These are phyloP conservation scores for Petroica traversi DNA, from an alignment of 2,113 vertebrate species.

Conservation along the genomic window DNA sequence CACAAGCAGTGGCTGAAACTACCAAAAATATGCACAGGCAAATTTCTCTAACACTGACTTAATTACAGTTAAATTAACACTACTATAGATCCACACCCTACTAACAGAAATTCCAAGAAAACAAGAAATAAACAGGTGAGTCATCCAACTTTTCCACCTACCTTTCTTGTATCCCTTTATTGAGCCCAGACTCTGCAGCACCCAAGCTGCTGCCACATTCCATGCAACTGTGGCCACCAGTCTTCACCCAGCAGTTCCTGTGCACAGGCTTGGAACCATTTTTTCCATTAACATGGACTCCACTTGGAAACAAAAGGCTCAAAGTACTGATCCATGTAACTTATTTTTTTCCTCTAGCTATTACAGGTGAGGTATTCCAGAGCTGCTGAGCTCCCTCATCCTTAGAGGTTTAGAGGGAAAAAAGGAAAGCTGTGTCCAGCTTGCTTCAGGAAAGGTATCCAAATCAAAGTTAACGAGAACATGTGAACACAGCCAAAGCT, in stretches of 20 bases:
- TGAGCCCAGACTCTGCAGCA: not conserved
- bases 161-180: not conserved
- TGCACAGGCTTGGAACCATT: not conserved
- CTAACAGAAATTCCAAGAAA: not conserved
- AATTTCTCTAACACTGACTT: not conserved
- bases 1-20: not conserved
- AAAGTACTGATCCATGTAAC: not conserved
- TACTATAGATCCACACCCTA: not conserved
- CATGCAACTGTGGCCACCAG: not conserved
- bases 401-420: not conserved
- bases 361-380: not conserved
- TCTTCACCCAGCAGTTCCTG: not conserved
- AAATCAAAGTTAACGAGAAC: not conserved
- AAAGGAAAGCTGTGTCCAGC: not conserved
- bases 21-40: not conserved
- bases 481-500: not conserved
- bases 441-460: not conserved
- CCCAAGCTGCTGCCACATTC: not conserved
- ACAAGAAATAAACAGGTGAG: not conserved
- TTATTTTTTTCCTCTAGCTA: not conserved
- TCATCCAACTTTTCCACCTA: not conserved
- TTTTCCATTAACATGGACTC: not conserved
- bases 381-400: not conserved
- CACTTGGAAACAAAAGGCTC: not conserved
- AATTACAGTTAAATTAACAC: not conserved